Evolutionary conservation across 2,888 invertebrate species (phyloP), one percentile per base, ranked within the genome.

Genomic region (Tachystola acroxantha): DNA sequence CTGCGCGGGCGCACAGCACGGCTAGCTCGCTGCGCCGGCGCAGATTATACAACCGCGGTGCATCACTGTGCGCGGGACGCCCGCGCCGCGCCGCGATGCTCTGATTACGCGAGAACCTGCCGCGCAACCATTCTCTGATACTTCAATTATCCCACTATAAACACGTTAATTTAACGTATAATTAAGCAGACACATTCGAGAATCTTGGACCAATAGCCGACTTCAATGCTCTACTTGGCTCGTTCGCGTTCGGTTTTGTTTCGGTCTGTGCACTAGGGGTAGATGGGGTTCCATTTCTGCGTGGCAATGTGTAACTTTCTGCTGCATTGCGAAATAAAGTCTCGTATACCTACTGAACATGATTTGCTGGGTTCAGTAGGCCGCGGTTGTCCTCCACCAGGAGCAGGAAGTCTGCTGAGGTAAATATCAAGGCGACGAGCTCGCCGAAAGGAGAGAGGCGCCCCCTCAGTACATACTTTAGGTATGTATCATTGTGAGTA

Each of bases 351-450:
- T n/a, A n/a, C n/a, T n/a, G n/a, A n/a, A n/a, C n/a, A n/a, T n/a
- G n/a, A n/a, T n/a, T n/a, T n/a, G n/a, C n/a, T n/a, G n/a, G n/a
- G n/a, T n/a, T n/a, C n/a, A n/a, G n/a, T n/a, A n/a, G n/a, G 27
- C 5, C 12, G 63, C 42, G 43, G 70, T 53, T 55, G 80, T 73
- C 74, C 78, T 77, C 62, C 63, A 58, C 42, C 49, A 45, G 51
- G 50, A 73, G 63, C 79, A 85, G 84, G 84, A 85, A 84, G 78
- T 72, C 54, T 69, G 51, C 57, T 52, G 50, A 50, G 56, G 57
- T 72, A 78, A 84, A 84, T 85, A 81, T 80, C 84, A 85, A 85
- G 85, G 84, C 62, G 57, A 52, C 40, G 42, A 39, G 37, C 35
- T 36, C 34, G 40, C 55, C 50, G 46, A 63, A 63, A 57, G 63